These are phyloP conservation scores for Crocallis elinguaria DNA, from an alignment of 2,888 invertebrate species.

Conservation along the genomic window DNA sequence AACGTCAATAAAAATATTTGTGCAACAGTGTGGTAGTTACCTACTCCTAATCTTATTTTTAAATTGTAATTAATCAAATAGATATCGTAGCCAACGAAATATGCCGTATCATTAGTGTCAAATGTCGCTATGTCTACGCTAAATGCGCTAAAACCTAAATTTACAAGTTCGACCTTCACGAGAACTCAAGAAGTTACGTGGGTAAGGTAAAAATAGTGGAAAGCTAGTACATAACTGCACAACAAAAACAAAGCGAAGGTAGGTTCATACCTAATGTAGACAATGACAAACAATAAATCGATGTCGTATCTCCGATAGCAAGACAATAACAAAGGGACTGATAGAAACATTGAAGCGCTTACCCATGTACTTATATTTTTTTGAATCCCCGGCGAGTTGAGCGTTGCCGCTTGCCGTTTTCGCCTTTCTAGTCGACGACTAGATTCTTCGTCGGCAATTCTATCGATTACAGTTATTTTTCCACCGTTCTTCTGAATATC, in stretches of 20 bases:
- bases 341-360: conserved; percentile 37
- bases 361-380: conserved; percentile 82
- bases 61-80: not conserved
- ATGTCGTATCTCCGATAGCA: conserved; percentile 35
- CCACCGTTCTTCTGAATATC: conserved; percentile 47
- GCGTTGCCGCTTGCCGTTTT: conserved; percentile 69
- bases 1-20: not conserved
- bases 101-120: conserved; percentile 6
- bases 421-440: conserved; percentile 56
- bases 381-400: conserved; percentile 57
- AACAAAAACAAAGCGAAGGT: conserved; percentile 34
- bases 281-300: conserved; percentile 46
- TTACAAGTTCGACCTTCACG: conserved; percentile 41
- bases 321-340: conserved; percentile 27
- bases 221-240: conserved; percentile 41
- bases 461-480: conserved; percentile 66
- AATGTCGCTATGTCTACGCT: conserved; percentile 9
- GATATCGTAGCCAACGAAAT: conserved; percentile 2
- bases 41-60: not conserved
- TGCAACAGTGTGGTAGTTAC: not conserved
- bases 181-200: conserved; percentile 31
- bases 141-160: conserved; percentile 19
- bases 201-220: conserved; percentile 53
- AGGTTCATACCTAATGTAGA: conserved; percentile 28
- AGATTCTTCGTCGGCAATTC: conserved; percentile 47